These are phyloP conservation scores for Drosophila borborema DNA, from an alignment of 2,888 invertebrate species.

Conservation along the genomic window DNA sequence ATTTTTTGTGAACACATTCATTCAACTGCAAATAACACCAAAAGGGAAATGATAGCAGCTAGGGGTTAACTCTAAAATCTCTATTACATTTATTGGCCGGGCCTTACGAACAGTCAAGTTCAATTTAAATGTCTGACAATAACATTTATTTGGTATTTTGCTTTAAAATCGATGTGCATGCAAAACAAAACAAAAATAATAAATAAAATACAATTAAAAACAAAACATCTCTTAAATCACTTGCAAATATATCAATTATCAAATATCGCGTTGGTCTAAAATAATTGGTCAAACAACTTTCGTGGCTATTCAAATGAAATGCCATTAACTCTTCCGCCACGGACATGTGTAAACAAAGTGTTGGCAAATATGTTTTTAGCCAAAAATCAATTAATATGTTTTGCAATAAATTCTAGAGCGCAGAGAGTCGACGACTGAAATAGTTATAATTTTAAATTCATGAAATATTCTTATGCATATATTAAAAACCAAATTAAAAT, in stretches of 20 bases:
- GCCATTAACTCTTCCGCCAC: slow-evolving; percentile 1
- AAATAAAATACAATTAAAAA: too few relatives aligned
- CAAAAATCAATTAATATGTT: slow-evolving; percentile 1
- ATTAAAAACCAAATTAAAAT: too few relatives aligned
- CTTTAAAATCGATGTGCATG: neutral
- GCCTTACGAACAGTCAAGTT: slow-evolving; percentile 23
- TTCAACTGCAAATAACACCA: slow-evolving; percentile 52
- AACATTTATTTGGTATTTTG: neutral
- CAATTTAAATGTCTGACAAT: slow-evolving; percentile 4
- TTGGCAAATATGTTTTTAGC: neutral
- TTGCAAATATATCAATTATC: slow-evolving; percentile 11
- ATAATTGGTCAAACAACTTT: slow-evolving; percentile 6
- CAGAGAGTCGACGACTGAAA: neutral
- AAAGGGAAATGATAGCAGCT: neutral
- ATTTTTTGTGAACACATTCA: slow-evolving; percentile 51
- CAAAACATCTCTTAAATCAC: neutral
- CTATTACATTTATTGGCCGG: slow-evolving; percentile 60
- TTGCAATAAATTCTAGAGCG: neutral
- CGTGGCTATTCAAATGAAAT: slow-evolving; percentile 7
- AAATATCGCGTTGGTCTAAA: slow-evolving; percentile 1
- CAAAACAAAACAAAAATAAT: neutral
- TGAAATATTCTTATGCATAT: too few relatives aligned
- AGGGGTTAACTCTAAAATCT: neutral
- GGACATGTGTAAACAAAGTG: slow-evolving; percentile 4
- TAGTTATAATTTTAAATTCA: too few relatives aligned